Evolutionary conservation across 2,797 vertebrate genomes (phyloP).

Genomic region (Pipistrellus nathusii): DNA sequence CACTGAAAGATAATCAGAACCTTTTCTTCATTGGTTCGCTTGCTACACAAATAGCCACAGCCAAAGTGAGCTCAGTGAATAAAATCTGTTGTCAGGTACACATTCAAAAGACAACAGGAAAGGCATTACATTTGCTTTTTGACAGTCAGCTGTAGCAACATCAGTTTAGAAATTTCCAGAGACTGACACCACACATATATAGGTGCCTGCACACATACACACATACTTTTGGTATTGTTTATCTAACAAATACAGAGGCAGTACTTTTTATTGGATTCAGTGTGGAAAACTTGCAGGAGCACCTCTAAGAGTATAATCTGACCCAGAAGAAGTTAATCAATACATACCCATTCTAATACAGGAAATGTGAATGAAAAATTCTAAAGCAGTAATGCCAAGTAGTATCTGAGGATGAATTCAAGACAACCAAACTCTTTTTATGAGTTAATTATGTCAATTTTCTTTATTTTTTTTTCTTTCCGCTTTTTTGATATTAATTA

Average conservation of each 20-base stretch:
- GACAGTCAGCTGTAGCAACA: background rate
- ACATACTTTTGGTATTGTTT: background rate
- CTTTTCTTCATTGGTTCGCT: constrained; percentile 56
- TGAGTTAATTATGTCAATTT: constrained; percentile 77
- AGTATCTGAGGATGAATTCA: constrained; percentile 70
- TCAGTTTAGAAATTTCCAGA: constrained; percentile 32
- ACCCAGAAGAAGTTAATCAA: constrained; percentile 63
- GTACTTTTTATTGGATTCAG: constrained; percentile 18
- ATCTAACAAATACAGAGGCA: constrained; percentile 5
- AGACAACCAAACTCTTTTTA: constrained; percentile 77
- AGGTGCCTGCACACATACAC: no score
- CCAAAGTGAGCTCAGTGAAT: constrained; percentile 36
- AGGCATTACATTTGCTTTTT: background rate
- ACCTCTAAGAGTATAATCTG: constrained; percentile 28
- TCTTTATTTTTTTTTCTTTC: constrained; percentile 57
- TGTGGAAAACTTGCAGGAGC: background rate
- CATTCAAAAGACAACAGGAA: background rate
- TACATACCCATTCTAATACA: constrained; percentile 38
- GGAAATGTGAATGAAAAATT: constrained; percentile 36
- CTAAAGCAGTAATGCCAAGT: constrained; percentile 73
- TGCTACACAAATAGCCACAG: constrained; percentile 52
- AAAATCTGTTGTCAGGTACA: background rate
- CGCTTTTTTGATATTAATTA: constrained; percentile 78
- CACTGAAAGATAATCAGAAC: constrained; percentile 69
- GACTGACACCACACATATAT: background rate